Base-by-base conservation (phyloP, 2,113 vertebrate species). In the Suncus etruscus region DNA sequence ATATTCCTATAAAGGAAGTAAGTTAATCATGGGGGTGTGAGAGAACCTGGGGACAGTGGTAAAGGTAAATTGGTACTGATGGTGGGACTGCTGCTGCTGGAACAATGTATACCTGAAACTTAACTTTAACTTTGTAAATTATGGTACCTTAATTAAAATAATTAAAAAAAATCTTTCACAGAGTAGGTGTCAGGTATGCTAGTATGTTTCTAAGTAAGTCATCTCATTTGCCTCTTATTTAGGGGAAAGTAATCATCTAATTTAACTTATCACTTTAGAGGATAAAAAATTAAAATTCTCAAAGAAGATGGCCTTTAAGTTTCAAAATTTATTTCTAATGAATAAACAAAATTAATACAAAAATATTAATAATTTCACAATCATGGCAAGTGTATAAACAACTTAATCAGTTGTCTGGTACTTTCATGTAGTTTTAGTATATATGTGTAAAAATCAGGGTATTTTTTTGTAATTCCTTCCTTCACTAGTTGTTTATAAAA, bases 211-310 rank as follows among this genome's bases (percentile, higher is more conserved):
- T 66, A 69, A 79, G n/a, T 47, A 69, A 79, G n/a, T 47, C 27
- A 91, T 51, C 92, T 87, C 63, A 70, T 1, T 6, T 89, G 6
- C 1, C 27, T 78, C 8, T 94, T 47, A 74, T 7, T 83, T 91
- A 54, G 8, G 31, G 81, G 2, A n/a, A 74, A 66, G 31, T 47
- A 69, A 78, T 76, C 48, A 51, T 47, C 20, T 65, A 77, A 29
- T 2, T 61, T 48, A 12, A 74, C 14, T 48, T 78, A 65, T 66
- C 54, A 81, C 25, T 45, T 85, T 82, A 47, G 3, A 78, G 70
- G 27, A 68, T 39, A 39, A 1, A n/a, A 95, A 91, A 86, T 75
- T 85, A 65, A 86, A 27, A 86, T 88, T 72, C 7, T 11, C 47
- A 66, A 61, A 39, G 39, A 89, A n/a, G 20, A 74, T 69, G 85